These are phyloP conservation scores for Ichneumon xanthorius DNA, from an alignment of 2,888 invertebrate genomes.

Conservation along the genomic window DNA sequence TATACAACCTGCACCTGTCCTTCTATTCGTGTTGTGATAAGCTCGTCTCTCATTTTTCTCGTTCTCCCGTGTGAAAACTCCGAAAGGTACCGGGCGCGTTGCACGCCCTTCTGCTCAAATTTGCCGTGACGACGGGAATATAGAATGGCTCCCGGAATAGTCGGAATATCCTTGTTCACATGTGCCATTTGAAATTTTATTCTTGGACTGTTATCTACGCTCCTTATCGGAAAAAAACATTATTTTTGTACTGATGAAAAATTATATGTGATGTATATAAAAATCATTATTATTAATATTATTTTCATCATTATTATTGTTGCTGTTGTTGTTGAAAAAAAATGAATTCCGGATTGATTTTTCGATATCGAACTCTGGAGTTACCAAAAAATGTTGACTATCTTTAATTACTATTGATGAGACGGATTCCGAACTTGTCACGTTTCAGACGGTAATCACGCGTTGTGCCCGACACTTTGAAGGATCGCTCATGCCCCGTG, in stretches of 20 bases:
- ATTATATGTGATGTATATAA: too few relatives aligned
- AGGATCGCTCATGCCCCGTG: neutral
- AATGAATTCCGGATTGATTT: neutral
- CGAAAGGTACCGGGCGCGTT: neutral
- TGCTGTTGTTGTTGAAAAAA: neutral
- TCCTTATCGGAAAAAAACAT: too few relatives aligned
- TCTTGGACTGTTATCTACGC: too few relatives aligned
- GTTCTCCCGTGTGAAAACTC: neutral
- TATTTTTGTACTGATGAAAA: too few relatives aligned
- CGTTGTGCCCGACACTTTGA: constrained; percentile 5
- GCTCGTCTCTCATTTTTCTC: constrained; percentile 18
- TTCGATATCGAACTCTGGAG: neutral
- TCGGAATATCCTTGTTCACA: neutral
- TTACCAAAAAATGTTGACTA: neutral
- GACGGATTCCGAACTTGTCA: neutral
- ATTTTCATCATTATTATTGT: too few relatives aligned
- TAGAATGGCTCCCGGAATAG: neutral
- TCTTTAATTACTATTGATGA: neutral
- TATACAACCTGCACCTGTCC: neutral
- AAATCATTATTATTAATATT: too few relatives aligned
- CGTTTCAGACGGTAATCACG: constrained; percentile 13
- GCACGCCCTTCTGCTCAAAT: neutral
- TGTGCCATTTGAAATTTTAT: neutral
- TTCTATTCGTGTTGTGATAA: neutral
- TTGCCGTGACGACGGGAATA: neutral